phyloP scores from a whole-genome alignment of 2,888 invertebrate genomes.

The Thymelicus lineola region DNA sequence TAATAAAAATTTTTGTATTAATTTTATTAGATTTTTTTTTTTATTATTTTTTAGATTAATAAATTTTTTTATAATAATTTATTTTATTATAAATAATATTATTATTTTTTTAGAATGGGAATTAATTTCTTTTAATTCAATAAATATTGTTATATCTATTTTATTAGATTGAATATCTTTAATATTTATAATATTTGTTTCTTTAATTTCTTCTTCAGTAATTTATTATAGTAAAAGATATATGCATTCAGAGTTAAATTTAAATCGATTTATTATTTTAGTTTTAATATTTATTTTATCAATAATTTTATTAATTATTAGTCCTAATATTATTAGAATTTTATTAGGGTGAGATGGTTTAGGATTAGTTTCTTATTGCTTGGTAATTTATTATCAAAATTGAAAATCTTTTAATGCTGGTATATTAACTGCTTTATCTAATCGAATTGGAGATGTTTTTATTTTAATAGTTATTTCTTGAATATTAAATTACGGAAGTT shows the following conservation, averaged over 20 bases:
- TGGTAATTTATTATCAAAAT: constrained; percentile 90
- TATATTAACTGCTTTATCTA: constrained; percentile 89
- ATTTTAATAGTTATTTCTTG: constrained; percentile 86
- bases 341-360: constrained; percentile 90
- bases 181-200: constrained; percentile 87
- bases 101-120: constrained; percentile 83
- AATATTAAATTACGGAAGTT: constrained; percentile 82
- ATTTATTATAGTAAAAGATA: constrained; percentile 87
- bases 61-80: constrained; percentile 68
- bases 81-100: constrained; percentile 77
- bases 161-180: constrained; percentile 88
- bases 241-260: constrained; percentile 84
- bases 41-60: constrained; percentile 75
- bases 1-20: constrained; percentile 74
- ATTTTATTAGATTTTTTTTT: constrained; percentile 79
- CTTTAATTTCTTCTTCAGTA: constrained; percentile 88
- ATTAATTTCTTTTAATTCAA: constrained; percentile 79
- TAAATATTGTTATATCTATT: constrained; percentile 78
- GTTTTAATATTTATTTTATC: constrained; percentile 88
- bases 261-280: constrained; percentile 87
- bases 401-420: constrained; percentile 88
- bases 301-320: constrained; percentile 88
- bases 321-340: constrained; percentile 89
- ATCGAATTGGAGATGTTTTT: constrained; percentile 90
- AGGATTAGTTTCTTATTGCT: constrained; percentile 89